These are phyloP conservation scores for Morelia viridis DNA, from an alignment of 2,797 vertebrate genomes.

Conservation along the genomic window DNA sequence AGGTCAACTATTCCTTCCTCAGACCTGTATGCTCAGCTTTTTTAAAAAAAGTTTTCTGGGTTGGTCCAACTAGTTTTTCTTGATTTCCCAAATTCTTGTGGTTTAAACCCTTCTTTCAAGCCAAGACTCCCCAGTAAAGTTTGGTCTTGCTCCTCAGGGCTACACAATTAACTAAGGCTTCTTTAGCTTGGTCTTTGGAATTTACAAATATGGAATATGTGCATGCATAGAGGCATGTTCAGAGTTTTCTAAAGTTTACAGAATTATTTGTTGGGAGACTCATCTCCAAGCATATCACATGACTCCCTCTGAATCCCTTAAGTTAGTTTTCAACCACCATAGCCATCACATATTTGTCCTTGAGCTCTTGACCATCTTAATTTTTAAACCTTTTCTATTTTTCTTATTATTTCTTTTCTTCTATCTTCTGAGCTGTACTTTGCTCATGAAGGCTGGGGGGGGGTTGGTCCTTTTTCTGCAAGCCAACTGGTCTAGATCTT, in stretches of 20 bases:
- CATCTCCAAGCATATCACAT: background rate
- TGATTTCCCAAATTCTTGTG: background rate
- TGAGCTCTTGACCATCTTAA: background rate
- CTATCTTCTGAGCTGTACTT: background rate
- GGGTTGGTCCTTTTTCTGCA: background rate
- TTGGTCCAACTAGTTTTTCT: background rate
- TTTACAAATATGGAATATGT: background rate
- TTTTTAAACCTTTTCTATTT: background rate
- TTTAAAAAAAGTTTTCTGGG: background rate
- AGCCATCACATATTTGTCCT: background rate
- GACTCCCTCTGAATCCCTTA: background rate
- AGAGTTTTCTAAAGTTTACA: background rate
- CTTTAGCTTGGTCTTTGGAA: background rate
- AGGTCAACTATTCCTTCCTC: background rate
- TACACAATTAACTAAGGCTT: background rate
- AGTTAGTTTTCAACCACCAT: background rate
- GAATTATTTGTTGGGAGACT: background rate
- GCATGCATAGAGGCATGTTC: background rate
- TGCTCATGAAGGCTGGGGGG: background rate
- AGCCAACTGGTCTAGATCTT: background rate
- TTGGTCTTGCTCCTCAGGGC: background rate
- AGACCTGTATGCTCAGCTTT: too few relatives aligned
- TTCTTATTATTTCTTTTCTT: background rate
- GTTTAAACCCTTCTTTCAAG: background rate
- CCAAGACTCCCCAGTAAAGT: background rate